Evolutionary conservation across 2,113 vertebrate genomes (phyloP).

Genomic region (Tichodroma muraria): DNA sequence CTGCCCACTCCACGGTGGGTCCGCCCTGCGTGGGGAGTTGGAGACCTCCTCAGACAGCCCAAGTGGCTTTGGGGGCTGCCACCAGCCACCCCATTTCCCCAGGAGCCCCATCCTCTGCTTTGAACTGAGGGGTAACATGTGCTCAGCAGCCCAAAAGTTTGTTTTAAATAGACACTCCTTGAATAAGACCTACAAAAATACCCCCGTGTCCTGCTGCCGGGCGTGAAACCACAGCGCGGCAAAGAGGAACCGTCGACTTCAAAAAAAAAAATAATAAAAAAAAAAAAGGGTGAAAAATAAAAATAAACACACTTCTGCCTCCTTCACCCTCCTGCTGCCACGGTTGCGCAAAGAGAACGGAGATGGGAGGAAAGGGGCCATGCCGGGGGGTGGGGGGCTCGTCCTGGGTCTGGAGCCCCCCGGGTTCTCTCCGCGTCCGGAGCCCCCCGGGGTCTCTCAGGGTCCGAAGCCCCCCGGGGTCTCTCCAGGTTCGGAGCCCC

Average conservation of each 20-base stretch:
- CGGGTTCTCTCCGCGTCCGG: neutral
- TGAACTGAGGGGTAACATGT: neutral
- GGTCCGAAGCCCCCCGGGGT: neutral
- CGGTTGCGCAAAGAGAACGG: rapidly evolving
- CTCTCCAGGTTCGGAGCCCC: neutral
- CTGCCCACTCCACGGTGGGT: rapidly evolving
- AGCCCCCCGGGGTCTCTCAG: neutral
- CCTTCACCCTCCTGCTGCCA: neutral
- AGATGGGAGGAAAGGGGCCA: neutral
- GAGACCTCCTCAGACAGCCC: neutral
- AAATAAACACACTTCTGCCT: neutral
- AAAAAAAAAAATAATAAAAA: neutral
- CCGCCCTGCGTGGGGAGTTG: rapidly evolving
- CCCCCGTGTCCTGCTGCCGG: neutral
- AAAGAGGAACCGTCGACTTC: neutral
- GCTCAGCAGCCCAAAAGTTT: neutral
- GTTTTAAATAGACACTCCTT: constrained; percentile 10
- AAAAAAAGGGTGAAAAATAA: neutral
- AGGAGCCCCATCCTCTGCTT: rapidly evolving
- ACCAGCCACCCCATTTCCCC: neutral
- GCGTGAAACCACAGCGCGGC: neutral
- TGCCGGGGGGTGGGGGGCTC: neutral
- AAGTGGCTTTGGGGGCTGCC: neutral
- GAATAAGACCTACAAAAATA: constrained; percentile 8
- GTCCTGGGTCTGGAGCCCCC: neutral